Evolutionary conservation across 2,888 invertebrate genomes (phyloP).

Genomic region (Maniola hyperantus): DNA sequence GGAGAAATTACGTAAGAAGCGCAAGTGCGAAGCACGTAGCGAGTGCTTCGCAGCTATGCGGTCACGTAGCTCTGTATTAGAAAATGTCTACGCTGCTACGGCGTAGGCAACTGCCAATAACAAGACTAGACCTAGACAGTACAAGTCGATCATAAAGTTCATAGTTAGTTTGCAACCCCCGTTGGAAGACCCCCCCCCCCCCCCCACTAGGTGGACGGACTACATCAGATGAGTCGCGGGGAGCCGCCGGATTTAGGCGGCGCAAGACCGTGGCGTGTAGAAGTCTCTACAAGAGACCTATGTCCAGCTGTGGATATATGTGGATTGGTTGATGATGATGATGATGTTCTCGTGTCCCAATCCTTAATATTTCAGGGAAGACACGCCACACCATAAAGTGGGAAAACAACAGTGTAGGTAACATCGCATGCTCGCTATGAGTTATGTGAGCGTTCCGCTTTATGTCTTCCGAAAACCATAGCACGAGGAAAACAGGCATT

Average conservation of each 20-base stretch:
- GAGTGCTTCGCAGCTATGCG: conserved; percentile 55
- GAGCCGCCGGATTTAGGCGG: too few relatives aligned
- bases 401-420: conserved; percentile 17
- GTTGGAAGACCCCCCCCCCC: too few relatives aligned
- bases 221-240: too few relatives aligned
- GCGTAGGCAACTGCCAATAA: conserved; percentile 14
- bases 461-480: conserved; percentile 30
- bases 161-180: not conserved
- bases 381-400: conserved; percentile 27
- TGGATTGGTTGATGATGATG: too few relatives aligned
- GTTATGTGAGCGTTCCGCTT: conserved; percentile 27
- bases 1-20: conserved; percentile 1
- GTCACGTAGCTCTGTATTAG: conserved; percentile 57
- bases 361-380: conserved; percentile 21
- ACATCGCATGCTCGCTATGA: conserved; percentile 37
- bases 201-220: too few relatives aligned
- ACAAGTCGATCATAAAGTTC: not conserved
- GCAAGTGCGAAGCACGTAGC: conserved; percentile 54
- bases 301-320: too few relatives aligned
- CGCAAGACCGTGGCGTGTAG: too few relatives aligned
- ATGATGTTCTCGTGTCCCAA: too few relatives aligned
- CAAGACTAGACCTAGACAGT: not conserved
- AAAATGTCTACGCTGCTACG: conserved; percentile 48
- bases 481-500: conserved; percentile 25
- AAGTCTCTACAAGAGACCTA: too few relatives aligned